These are phyloP conservation scores for Microhierax caerulescens DNA, from an alignment of 2,797 vertebrate species.

Conservation along the genomic window DNA sequence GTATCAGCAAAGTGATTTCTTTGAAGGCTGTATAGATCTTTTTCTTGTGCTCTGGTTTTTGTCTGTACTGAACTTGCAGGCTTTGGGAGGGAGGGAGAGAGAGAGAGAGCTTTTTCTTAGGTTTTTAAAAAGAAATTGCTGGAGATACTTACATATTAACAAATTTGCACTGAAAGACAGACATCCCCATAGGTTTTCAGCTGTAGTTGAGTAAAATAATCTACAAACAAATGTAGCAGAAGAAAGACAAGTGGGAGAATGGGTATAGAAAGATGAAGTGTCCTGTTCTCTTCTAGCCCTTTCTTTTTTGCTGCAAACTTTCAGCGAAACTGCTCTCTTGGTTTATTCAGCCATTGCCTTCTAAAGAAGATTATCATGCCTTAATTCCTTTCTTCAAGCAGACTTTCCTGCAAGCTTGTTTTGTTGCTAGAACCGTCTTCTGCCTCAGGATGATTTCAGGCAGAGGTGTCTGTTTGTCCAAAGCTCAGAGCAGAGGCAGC, in stretches of 20 bases:
- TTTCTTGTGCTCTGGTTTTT: background rate
- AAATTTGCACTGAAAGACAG: background rate
- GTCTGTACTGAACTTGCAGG: background rate
- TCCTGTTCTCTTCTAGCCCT: background rate
- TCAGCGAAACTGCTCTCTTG: background rate
- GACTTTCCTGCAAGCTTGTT: background rate
- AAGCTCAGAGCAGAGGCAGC: background rate
- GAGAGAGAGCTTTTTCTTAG: rapidly evolving
- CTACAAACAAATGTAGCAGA: background rate
- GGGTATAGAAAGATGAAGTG: background rate
- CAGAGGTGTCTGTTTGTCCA: background rate
- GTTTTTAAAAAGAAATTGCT: background rate
- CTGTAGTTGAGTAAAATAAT: background rate
- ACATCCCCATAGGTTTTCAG: background rate
- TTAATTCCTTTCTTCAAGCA: background rate
- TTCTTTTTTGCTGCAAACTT: background rate
- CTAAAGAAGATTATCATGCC: background rate
- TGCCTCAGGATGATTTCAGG: background rate
- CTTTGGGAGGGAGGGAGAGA: background rate
- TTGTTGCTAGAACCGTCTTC: background rate
- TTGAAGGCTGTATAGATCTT: background rate
- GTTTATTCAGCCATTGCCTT: background rate
- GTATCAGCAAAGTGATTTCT: background rate
- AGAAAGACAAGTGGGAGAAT: background rate
- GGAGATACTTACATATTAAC: background rate